A percentile compares a stretch with the other conserved stretches of the same genome.
phyloP scores from a whole-genome alignment of 2,888 invertebrate genomes.

The Nomada goodeniana region DNA sequence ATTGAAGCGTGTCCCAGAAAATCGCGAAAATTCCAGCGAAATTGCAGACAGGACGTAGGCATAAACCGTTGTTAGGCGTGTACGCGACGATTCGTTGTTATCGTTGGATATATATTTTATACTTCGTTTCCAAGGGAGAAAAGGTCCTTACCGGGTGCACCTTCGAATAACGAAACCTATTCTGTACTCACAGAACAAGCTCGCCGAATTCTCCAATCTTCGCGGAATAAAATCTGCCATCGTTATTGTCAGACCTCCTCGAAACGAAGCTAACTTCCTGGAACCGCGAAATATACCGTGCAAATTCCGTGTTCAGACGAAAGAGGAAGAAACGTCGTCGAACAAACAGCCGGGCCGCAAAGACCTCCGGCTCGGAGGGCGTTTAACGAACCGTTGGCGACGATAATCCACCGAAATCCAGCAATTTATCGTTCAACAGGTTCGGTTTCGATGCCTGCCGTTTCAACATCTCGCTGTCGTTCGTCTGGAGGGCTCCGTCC shows the following conservation, averaged over 20 bases:
- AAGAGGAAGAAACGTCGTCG: neutral
- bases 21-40: neutral
- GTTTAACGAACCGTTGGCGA: slow-evolving; percentile 6
- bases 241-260: too few species aligned
- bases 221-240: too few species aligned
- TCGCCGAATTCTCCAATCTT: too few species aligned
- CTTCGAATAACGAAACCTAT: too few species aligned
- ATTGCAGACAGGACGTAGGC: neutral
- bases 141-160: too few species aligned
- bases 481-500: neutral
- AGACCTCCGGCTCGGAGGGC: neutral
- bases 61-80: neutral
- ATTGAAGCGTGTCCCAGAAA: neutral
- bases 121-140: too few species aligned
- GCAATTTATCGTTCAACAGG: slow-evolving; percentile 30
- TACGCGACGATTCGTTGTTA: neutral
- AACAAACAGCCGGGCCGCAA: neutral
- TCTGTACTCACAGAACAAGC: too few species aligned
- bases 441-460: neutral
- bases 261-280: too few species aligned
- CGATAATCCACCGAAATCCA: slow-evolving; percentile 19
- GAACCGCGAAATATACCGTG: too few species aligned
- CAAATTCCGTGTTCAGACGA: too few species aligned
- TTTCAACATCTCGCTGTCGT: slow-evolving; percentile 5
- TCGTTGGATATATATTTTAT: neutral